Percentiles rank a stretch among this genome's conserved stretches.
Evolutionary conservation across 2,888 invertebrate species (phyloP).

Genomic region (Sesia apiformis): DNA sequence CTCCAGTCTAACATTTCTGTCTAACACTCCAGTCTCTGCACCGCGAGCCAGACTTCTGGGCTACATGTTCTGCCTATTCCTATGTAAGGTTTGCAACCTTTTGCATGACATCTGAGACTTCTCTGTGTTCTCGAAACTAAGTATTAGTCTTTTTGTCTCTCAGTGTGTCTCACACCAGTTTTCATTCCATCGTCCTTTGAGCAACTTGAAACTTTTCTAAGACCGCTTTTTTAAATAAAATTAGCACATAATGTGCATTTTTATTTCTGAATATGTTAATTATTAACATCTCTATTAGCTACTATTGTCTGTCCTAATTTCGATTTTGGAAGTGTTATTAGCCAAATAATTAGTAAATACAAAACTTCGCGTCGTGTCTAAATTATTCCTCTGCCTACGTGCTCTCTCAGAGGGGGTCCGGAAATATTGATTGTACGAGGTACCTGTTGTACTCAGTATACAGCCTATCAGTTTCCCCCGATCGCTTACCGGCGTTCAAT

Average conservation of each 20-base stretch:
- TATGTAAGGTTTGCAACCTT: neutral
- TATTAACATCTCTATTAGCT: too few relatives aligned
- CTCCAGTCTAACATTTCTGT: too few relatives aligned
- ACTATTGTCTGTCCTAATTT: too few relatives aligned
- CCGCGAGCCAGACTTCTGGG: neutral
- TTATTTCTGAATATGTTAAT: too few relatives aligned
- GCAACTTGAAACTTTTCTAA: too few relatives aligned
- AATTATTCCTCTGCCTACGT: constrained; percentile 30
- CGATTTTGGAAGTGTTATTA: too few relatives aligned
- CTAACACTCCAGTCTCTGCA: too few relatives aligned
- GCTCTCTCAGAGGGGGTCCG: constrained; percentile 22
- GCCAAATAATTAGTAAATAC: neutral
- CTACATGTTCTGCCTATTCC: neutral
- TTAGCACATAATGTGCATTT: too few relatives aligned
- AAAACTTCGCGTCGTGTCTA: constrained; percentile 26
- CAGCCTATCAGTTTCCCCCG: neutral
- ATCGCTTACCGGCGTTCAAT: constrained; percentile 11
- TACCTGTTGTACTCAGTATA: constrained; percentile 32
- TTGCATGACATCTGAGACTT: neutral
- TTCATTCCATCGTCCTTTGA: too few relatives aligned
- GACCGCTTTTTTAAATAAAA: too few relatives aligned
- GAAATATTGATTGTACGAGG: constrained; percentile 46
- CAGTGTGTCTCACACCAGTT: too few relatives aligned
- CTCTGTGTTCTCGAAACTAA: neutral
- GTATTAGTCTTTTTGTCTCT: too few relatives aligned